Percentiles rank a stretch among this genome's conserved stretches.
phyloP scores from a whole-genome alignment of 2,888 invertebrate species.

The Drosophila borborema region DNA sequence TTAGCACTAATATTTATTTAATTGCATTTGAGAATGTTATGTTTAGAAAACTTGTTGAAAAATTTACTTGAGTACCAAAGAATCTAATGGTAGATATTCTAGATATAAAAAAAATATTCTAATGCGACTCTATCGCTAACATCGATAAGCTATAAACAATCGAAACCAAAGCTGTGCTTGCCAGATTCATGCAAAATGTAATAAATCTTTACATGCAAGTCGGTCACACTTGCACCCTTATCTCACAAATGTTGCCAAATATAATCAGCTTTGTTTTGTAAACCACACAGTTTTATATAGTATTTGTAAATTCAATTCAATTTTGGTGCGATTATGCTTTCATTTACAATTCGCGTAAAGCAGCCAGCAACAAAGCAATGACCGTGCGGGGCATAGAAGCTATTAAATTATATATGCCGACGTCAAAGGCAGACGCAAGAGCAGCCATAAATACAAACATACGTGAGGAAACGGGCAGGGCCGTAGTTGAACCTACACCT shows the following conservation, averaged over 20 bases:
- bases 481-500: constrained; percentile 44
- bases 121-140: not conserved
- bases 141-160: constrained; percentile 25
- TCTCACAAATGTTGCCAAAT: constrained; percentile 51
- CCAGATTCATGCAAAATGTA: constrained; percentile 20
- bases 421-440: constrained; percentile 48
- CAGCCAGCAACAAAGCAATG: constrained; percentile 56
- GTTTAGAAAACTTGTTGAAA: not conserved
- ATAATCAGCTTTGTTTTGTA: constrained; percentile 52
- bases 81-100: not conserved
- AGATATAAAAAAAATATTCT: not conserved
- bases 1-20: not conserved
- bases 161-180: constrained; percentile 16
- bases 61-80: not conserved
- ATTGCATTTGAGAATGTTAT: not conserved
- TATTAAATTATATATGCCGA: constrained; percentile 77
- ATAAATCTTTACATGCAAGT: not conserved
- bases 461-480: constrained; percentile 63
- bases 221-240: constrained; percentile 44
- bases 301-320: constrained; percentile 10
- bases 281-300: constrained; percentile 29
- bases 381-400: constrained; percentile 83
- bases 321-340: constrained; percentile 32
- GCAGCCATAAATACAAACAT: constrained; percentile 68
- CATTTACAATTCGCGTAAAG: constrained; percentile 25